Evolutionary conservation across 2,113 vertebrate species (phyloP), one percentile per base, ranked within the genome.

Genomic region (Halichoerus grypus): DNA sequence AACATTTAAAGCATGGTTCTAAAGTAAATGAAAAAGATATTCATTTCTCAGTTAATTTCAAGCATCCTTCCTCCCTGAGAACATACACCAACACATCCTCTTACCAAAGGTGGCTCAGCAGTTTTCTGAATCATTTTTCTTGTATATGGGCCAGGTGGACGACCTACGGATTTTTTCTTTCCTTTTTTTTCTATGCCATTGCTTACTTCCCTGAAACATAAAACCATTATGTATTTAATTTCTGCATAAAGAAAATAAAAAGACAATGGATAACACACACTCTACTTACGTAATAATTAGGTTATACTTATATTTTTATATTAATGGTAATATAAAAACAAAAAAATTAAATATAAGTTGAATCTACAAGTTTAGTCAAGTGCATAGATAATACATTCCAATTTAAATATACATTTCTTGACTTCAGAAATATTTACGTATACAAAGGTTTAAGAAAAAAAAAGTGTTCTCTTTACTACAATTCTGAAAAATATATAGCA

Each of bases 141-240:
- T 95, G 99, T 99, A 96, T 99, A 99, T 82, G 99, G 99, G 98
- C 99, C 99, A 98, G 99, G 99, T 93, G 99, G 99, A 96, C 99
- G 99, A 95, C 98, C 98, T 95, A 98, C 99, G 95, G 99, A 99
- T 97, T 99, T 99, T 99, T 99, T 99, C 98, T 99, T 99, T 98
- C 99, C 99, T 98, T 99, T 99, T 98, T 99, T 99, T 95, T 99
- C 99, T 98, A 99, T 98, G 97, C 99, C 99, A 98, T 99, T 99
- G 95, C 98, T 99, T 98, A 99, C 97, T 97, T 99, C 98, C 98
- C 99, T 99, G 98, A 97, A 99, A 98, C 31, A 98, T 55, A 98
- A 98, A 97, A 85, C 39, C 67, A 97, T 93, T 98, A 94, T 97
- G 24, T 91, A 97, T 3, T 97, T 91, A 95, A 97, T 49, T 22